Percentiles rank a stretch among this genome's conserved stretches.
phyloP scores from a whole-genome alignment of 2,113 vertebrate species.

The Nesospiza acunhae region DNA sequence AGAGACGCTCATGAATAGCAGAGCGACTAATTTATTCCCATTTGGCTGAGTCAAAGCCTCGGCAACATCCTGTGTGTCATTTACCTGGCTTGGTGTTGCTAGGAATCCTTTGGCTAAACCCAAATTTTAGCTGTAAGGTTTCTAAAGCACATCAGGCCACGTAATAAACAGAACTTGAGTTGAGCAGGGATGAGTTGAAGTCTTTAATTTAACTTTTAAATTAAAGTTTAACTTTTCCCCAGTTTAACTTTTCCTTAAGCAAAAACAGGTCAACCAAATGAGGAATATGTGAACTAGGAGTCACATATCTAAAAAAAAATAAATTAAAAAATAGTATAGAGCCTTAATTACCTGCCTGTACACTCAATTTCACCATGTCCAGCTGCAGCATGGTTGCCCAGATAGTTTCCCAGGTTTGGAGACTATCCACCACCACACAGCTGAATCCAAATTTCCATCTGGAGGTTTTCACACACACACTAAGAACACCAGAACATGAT shows the following conservation, averaged over 20 bases:
- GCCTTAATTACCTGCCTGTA: background rate
- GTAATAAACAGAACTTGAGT: background rate
- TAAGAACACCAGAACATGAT: background rate
- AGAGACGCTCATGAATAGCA: background rate
- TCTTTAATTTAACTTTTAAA: background rate
- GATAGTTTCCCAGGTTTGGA: background rate
- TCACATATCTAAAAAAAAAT: background rate
- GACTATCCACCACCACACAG: background rate
- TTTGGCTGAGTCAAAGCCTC: background rate
- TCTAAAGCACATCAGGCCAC: background rate
- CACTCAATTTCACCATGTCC: background rate
- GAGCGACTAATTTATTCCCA: background rate
- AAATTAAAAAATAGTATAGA: background rate
- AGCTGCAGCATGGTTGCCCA: background rate
- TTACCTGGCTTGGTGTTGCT: background rate
- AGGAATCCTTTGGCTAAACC: background rate
- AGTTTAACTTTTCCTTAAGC: background rate
- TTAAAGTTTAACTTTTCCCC: background rate
- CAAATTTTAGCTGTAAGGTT: background rate
- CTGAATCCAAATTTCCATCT: background rate
- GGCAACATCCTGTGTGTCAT: background rate
- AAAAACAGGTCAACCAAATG: background rate
- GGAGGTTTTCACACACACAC: background rate
- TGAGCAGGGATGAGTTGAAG: background rate
- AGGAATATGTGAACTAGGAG: background rate